phyloP scores from a whole-genome alignment of 2,888 invertebrate genomes.

The Heliconius hortense region DNA sequence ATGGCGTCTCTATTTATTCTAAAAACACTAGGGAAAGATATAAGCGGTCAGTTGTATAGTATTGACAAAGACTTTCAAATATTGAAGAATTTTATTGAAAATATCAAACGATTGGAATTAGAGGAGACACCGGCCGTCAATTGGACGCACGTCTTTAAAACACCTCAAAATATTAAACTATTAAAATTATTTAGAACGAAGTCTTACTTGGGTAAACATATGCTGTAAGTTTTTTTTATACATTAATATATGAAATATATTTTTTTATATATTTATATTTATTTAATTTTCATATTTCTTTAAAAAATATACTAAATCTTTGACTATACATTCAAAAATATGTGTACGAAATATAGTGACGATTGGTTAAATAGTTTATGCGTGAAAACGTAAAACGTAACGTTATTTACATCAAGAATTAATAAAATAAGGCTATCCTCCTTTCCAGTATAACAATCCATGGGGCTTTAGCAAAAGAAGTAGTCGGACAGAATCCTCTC shows the following conservation, averaged over 20 bases:
- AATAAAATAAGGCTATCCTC: too few species aligned
- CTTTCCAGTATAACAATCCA: conserved; percentile 69
- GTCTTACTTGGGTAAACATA: conserved; percentile 61
- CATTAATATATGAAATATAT: background rate
- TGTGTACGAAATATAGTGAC: too few species aligned
- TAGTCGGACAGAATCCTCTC: conserved; percentile 69
- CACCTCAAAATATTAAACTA: conserved; percentile 56
- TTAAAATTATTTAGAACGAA: conserved; percentile 57
- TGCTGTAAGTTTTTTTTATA: conserved; percentile 59
- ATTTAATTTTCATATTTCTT: too few species aligned
- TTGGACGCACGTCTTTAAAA: conserved; percentile 59
- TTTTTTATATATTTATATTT: too few species aligned
- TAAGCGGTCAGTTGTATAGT: conserved; percentile 61
- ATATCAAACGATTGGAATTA: conserved; percentile 51
- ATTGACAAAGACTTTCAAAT: conserved; percentile 65
- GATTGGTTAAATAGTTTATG: too few species aligned
- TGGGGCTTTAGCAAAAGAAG: conserved; percentile 73
- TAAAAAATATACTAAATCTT: too few species aligned
- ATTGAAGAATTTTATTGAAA: conserved; percentile 59
- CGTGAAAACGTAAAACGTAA: too few species aligned
- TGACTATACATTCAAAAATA: too few species aligned
- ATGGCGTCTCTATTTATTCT: conserved; percentile 73
- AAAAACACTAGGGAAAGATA: conserved; percentile 73
- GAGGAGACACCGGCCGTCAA: conserved; percentile 47
- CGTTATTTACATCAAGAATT: too few species aligned